Conservation (phyloP, 2,888 invertebrate genomes). For the Clanis bilineata region DNA sequence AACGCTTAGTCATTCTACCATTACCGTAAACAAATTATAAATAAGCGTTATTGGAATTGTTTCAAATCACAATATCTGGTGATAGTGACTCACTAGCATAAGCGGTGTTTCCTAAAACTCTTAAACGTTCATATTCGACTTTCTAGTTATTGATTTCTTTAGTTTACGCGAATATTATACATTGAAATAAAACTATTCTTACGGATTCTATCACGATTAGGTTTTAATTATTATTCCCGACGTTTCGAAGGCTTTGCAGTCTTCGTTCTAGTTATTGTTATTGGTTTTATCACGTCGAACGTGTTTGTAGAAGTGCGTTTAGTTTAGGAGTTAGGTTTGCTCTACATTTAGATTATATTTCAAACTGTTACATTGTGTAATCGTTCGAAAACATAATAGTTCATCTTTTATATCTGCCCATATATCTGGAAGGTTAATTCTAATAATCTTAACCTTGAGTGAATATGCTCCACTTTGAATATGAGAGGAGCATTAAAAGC, state of each 20-base stretch:
- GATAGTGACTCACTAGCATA: constrained; percentile 6
- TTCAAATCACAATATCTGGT: constrained; percentile 23
- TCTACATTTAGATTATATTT: background rate
- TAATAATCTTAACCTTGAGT: background rate
- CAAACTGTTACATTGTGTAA: too few relatives aligned
- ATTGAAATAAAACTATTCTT: too few relatives aligned
- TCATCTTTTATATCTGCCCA: background rate
- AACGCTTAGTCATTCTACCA: background rate
- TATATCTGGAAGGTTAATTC: background rate
- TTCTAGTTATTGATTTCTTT: constrained; percentile 8
- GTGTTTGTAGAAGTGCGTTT: background rate
- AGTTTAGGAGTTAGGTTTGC: background rate
- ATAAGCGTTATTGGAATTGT: constrained; percentile 18
- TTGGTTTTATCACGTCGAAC: constrained; percentile 9
- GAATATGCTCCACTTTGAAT: background rate
- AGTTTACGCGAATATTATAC: too few relatives aligned
- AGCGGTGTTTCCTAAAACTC: constrained; percentile 6
- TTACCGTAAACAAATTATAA: constrained; percentile 8
- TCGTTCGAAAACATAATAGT: background rate
- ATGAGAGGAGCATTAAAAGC: background rate
- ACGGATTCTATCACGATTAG: too few relatives aligned
- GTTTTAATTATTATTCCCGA: too few relatives aligned
- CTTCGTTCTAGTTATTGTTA: constrained; percentile 10
- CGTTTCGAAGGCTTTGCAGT: too few relatives aligned
- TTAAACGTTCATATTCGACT: background rate